Evolutionary conservation across 1,140 invertebrate genomes (phyloP).

Genomic region (Nilaparvata lugens): DNA sequence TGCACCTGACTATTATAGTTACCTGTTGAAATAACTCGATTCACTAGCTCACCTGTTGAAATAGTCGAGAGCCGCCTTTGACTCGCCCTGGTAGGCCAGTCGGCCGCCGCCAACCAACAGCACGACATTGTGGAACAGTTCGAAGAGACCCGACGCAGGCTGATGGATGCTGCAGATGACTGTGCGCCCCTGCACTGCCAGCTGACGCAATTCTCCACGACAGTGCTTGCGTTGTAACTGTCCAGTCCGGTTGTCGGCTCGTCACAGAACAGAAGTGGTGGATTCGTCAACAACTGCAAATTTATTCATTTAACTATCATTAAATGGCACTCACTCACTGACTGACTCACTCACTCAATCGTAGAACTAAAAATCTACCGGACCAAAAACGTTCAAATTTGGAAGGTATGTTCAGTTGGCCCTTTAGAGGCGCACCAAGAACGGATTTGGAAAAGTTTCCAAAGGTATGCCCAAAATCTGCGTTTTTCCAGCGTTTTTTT

Average conservation of each 20-base stretch:
- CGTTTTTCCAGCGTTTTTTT: too few relatives aligned
- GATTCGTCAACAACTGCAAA: constrained; percentile 63
- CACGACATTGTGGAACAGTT: constrained; percentile 69
- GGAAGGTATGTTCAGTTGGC: too few relatives aligned
- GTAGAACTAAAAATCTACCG: too few relatives aligned
- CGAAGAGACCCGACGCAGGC: constrained; percentile 73
- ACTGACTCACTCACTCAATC: too few relatives aligned
- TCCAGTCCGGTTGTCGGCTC: constrained; percentile 90
- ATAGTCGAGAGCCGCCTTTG: constrained; percentile 44
- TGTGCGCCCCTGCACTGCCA: constrained; percentile 58
- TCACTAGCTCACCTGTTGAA: constrained; percentile 48
- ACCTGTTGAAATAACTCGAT: too few relatives aligned
- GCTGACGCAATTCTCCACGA: constrained; percentile 57
- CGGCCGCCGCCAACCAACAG: constrained; percentile 64
- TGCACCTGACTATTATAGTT: too few relatives aligned
- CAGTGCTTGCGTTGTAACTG: constrained; percentile 64
- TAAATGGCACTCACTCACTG: too few relatives aligned
- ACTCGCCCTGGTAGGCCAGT: constrained; percentile 64
- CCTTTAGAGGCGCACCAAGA: too few relatives aligned
- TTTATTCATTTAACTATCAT: too few relatives aligned
- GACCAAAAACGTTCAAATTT: too few relatives aligned
- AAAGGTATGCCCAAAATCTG: too few relatives aligned
- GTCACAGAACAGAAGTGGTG: constrained; percentile 87
- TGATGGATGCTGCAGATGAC: constrained; percentile 82
- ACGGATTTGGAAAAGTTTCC: too few relatives aligned